Percentiles rank a stretch among this genome's conserved stretches.
phyloP scores from a whole-genome alignment of 1,140 invertebrate genomes.

The Mylabris phalerata region DNA sequence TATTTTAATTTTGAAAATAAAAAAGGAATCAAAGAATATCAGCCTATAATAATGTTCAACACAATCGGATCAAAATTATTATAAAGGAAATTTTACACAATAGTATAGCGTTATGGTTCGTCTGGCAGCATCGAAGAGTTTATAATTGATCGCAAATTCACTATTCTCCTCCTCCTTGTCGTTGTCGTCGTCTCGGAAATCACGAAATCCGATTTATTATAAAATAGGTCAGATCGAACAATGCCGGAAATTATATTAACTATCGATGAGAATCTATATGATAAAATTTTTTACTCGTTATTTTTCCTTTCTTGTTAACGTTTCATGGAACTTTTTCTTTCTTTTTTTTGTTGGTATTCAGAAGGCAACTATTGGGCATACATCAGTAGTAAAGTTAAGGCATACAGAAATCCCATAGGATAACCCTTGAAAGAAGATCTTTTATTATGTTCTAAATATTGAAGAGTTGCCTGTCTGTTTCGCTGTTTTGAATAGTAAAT shows the following conservation, averaged over 20 bases:
- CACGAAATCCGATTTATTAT: constrained; percentile 14
- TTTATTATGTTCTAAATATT: constrained; percentile 17
- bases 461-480: neutral
- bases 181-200: neutral
- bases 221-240: constrained; percentile 12
- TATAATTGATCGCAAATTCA: too few relatives aligned
- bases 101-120: too few relatives aligned
- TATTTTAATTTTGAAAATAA: too few relatives aligned
- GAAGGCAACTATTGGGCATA: neutral
- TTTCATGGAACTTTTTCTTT: neutral
- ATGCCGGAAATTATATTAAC: constrained; percentile 15
- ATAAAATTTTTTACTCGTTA: neutral
- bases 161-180: too few relatives aligned
- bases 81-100: too few relatives aligned
- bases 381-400: constrained; percentile 1
- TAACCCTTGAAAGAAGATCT: constrained; percentile 1
- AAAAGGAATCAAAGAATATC: too few relatives aligned
- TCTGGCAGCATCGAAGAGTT: too few relatives aligned
- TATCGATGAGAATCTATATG: constrained; percentile 3
- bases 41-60: too few relatives aligned
- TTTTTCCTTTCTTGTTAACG: neutral
- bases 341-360: constrained; percentile 7
- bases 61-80: too few relatives aligned
- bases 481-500: too few relatives aligned
- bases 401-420: constrained; percentile 13